Percentiles rank a stretch among this genome's conserved stretches.
phyloP scores from a whole-genome alignment of 2,888 invertebrate species.

The Drosophila rellima region DNA sequence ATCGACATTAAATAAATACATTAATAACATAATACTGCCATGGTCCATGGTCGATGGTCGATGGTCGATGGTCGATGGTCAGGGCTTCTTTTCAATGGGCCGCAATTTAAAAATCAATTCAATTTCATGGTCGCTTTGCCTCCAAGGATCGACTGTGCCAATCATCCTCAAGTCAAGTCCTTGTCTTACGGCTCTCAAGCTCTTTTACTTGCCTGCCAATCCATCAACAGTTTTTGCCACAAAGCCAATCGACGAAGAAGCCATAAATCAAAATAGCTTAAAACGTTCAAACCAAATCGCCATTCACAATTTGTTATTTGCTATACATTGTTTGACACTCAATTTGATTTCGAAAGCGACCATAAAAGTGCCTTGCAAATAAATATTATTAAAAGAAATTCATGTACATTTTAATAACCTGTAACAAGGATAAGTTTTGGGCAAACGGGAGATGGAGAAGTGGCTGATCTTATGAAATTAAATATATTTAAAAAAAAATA shows the following conservation, averaged over 20 bases:
- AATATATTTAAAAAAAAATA: no score
- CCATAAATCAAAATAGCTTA: slow-evolving; percentile 70
- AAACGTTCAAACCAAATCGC: slow-evolving; percentile 53
- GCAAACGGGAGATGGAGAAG: not conserved
- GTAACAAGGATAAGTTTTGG: not conserved
- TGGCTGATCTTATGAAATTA: no score
- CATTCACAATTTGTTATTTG: slow-evolving; percentile 7
- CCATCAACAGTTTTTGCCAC: slow-evolving; percentile 45
- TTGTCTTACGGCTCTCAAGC: slow-evolving; percentile 13
- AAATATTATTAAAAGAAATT: slow-evolving; percentile 1
- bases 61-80: not conserved
- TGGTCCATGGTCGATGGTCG: no score
- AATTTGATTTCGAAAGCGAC: slow-evolving; percentile 18
- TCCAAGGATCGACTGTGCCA: slow-evolving; percentile 16
- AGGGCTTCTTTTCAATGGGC: slow-evolving; percentile 6
- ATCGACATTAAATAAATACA: no score
- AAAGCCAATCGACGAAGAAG: slow-evolving; percentile 46
- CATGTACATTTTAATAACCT: not conserved
- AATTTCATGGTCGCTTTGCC: slow-evolving; percentile 55
- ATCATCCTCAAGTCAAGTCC: slow-evolving; percentile 16
- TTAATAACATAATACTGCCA: not conserved
- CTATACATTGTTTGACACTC: not conserved
- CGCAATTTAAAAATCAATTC: slow-evolving; percentile 43
- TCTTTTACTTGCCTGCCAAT: slow-evolving; percentile 35
- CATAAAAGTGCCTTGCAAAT: slow-evolving; percentile 23